Evolutionary conservation across 2,113 vertebrate genomes (phyloP).

Genomic region (Parus major): DNA sequence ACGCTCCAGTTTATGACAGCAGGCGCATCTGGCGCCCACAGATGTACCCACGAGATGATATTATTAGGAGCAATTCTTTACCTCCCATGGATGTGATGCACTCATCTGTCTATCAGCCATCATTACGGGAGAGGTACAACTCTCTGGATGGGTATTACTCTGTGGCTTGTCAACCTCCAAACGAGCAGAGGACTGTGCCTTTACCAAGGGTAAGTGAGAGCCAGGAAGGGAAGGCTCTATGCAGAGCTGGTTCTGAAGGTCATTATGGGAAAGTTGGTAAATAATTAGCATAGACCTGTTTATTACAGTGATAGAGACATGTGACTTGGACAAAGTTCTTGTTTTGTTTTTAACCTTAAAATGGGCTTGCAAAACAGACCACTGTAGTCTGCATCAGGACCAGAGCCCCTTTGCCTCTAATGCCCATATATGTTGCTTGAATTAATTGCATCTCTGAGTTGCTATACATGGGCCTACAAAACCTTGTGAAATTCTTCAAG

Average conservation of each 20-base stretch:
- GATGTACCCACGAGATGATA: constrained; percentile 93
- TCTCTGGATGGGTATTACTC: constrained; percentile 94
- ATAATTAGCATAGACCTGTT: neutral
- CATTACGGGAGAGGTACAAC: constrained; percentile 92
- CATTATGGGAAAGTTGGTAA: neutral
- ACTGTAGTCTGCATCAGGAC: neutral
- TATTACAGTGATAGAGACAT: neutral
- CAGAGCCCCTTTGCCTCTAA: neutral
- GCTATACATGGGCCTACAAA: neutral
- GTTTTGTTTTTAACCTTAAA: neutral
- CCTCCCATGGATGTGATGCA: constrained; percentile 94
- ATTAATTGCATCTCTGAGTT: neutral
- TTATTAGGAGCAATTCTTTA: constrained; percentile 92
- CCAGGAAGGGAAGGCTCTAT: neutral
- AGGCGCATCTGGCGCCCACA: constrained; percentile 93
- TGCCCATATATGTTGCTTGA: neutral
- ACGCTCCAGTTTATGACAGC: constrained; percentile 94
- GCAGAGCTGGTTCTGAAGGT: neutral
- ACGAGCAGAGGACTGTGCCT: constrained; percentile 84
- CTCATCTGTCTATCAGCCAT: constrained; percentile 88
- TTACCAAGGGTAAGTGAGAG: constrained; percentile 84
- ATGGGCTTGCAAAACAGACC: neutral
- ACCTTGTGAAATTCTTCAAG: neutral
- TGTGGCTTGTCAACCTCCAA: constrained; percentile 80
- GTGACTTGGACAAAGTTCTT: neutral